Evolutionary conservation across 2,888 invertebrate genomes (phyloP), one percentile per base, ranked within the genome.

Genomic region (Diloba caeruleocephala): DNA sequence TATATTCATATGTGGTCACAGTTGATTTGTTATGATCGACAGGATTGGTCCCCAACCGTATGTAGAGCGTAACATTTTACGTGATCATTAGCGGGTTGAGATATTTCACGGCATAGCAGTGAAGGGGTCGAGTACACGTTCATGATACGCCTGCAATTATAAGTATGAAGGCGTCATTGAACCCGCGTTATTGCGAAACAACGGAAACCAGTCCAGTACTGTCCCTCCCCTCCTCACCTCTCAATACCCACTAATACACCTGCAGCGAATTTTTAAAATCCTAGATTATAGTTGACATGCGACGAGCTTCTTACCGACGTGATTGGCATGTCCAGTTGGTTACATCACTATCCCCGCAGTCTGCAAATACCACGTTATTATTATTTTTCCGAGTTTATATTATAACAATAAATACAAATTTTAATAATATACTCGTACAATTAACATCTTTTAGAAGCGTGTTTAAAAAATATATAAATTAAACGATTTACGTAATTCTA

Each of bases 111-210:
- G 45, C 38, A 45, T 37, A 49, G 48, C 57, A 85, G 81, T 84
- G 85, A 85, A 87, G 85, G 86, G 87, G 88, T 83, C 86, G 83
- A 80, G 81, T 81, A 78, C 82, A 78, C 74, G 79, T 77, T 80
- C 83, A 82, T 88, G 88, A 89, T 90, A 90, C 84, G 88, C 82
- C 80, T 81, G 81, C 89, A 88, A 92, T 90, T 88, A 90, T 88
- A 87, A 87, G 82, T 82, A 81, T 76, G 75, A 76, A 87, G 87
- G 89, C 90, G 92, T 91, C 92, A 91, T 86, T 93, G 92, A 93
- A 91, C 92, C 84, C 89, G 78, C 78, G 86, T 87, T 90, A 91
- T 93, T 92, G 92, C 92, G 90, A 93, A 92, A 92, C 92, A 93
- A 92, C 92, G 92, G 92, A 93, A 92, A 92, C 92, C 89, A 90